These are phyloP conservation scores for Tauraco hartlaubi DNA, from an alignment of 2,797 vertebrate species.

Conservation along the genomic window DNA sequence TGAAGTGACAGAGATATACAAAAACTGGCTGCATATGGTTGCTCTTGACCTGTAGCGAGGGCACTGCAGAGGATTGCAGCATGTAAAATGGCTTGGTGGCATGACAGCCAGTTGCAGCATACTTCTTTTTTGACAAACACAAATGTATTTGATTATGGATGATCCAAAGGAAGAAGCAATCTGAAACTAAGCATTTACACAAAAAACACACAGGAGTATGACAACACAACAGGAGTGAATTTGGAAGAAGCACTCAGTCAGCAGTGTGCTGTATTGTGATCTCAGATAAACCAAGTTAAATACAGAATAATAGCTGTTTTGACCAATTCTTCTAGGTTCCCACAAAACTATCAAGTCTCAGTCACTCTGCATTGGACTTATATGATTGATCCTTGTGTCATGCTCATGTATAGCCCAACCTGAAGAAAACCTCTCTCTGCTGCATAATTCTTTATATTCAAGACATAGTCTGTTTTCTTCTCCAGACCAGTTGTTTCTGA, in stretches of 20 bases:
- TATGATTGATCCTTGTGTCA: neutral
- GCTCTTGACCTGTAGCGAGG: neutral
- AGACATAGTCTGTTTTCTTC: neutral
- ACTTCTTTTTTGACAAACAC: neutral
- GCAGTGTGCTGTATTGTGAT: neutral
- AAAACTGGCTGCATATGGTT: neutral
- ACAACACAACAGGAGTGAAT: neutral
- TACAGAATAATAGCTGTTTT: neutral
- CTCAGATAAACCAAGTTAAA: neutral
- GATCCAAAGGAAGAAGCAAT: neutral
- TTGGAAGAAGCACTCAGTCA: neutral
- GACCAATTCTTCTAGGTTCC: neutral
- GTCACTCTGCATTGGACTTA: too few relatives aligned
- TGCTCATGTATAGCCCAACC: fast-evolving
- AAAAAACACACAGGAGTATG: neutral
- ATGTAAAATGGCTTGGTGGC: neutral
- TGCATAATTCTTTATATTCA: neutral
- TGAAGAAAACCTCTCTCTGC: neutral
- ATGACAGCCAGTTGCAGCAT: neutral
- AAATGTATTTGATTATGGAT: neutral
- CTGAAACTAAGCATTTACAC: neutral
- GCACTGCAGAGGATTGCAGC: neutral
- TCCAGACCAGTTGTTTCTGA: neutral
- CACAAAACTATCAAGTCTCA: neutral
- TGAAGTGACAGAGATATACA: neutral